Evolutionary conservation across 2,797 vertebrate genomes (phyloP).

Genomic region (Podargus strigoides): DNA sequence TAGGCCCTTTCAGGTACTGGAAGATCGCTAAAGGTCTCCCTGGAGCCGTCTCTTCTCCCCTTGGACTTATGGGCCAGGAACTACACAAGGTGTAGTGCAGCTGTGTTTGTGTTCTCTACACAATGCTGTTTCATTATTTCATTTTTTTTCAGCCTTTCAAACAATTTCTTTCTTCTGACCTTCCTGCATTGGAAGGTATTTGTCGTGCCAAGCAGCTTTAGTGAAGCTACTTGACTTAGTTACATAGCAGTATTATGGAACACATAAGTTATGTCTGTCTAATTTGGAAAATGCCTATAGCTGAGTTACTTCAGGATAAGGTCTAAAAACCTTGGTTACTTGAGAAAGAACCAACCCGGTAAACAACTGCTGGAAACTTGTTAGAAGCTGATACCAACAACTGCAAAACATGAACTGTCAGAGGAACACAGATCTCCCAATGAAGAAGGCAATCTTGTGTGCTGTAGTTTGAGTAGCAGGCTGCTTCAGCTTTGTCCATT

Average conservation of each 20-base stretch:
- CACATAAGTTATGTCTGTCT: background rate
- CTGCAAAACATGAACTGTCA: background rate
- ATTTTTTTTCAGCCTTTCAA: background rate
- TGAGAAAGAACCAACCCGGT: background rate
- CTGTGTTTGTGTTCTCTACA: background rate
- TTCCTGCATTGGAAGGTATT: background rate
- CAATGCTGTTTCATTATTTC: background rate
- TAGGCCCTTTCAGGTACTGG: no score
- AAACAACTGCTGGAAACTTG: background rate
- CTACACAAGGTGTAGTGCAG: background rate
- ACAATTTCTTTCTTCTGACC: background rate
- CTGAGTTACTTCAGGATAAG: background rate
- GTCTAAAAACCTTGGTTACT: background rate
- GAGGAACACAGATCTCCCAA: background rate
- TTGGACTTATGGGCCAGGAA: background rate
- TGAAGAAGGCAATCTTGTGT: background rate
- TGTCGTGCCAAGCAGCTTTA: background rate
- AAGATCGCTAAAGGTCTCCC: no score
- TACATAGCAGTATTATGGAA: background rate
- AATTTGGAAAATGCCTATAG: background rate
- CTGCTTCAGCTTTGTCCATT: background rate
- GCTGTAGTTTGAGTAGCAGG: background rate
- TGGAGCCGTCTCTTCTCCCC: no score
- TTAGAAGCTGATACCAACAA: background rate
- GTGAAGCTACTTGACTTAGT: background rate